Conservation (phyloP, 2,888 invertebrate genomes). For the Mesorhabditis sp. region DNA sequence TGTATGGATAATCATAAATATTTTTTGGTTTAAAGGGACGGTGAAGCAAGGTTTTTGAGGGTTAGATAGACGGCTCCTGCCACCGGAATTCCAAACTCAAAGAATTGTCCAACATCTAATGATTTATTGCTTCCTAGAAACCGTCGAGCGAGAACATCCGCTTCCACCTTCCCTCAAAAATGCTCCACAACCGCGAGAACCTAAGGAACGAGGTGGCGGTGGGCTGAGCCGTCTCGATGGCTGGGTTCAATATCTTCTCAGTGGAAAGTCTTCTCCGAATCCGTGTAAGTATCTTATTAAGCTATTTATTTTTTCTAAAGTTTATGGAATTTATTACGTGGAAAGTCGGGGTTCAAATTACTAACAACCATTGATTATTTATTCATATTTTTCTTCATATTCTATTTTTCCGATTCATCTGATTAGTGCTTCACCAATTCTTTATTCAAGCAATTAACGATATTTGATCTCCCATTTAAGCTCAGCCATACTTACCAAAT, state of each 20-base stretch:
- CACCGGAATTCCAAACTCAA: not conserved
- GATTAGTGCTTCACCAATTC: no score
- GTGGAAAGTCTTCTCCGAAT: not conserved
- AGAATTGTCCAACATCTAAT: not conserved
- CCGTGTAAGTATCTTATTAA: no score
- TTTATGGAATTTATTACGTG: no score
- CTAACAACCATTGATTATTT: no score
- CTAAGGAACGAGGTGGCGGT: constrained; percentile 4
- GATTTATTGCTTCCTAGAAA: not conserved
- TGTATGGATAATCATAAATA: not conserved
- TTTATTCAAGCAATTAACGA: no score
- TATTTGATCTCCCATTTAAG: no score
- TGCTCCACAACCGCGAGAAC: not conserved
- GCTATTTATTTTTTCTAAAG: no score
- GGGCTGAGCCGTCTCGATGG: not conserved
- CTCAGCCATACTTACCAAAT: no score
- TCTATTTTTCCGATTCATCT: no score
- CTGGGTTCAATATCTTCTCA: not conserved
- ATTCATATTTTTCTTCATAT: no score
- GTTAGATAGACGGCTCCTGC: not conserved
- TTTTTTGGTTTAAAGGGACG: constrained; percentile 4
- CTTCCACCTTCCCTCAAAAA: not conserved
- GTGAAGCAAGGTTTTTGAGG: not conserved
- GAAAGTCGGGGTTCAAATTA: no score
- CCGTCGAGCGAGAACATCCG: not conserved